Conservation (phyloP, 2,888 invertebrate species). For the Diabrotica balteata region DNA sequence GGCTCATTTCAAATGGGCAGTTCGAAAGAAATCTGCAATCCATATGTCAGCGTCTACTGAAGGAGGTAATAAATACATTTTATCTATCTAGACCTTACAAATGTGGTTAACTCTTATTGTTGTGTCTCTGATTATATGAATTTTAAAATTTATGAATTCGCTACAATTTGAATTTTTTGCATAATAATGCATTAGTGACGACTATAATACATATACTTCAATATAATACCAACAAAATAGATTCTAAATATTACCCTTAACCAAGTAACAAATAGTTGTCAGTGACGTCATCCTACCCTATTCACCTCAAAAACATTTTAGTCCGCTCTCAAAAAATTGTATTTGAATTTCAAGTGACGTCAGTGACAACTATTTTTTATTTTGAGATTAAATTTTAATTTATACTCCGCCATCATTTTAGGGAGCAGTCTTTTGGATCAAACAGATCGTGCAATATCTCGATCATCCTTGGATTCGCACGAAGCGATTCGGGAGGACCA, state of each 20-base stretch:
- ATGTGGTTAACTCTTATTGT: background rate
- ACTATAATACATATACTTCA: too few species aligned
- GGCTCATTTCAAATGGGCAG: conserved; percentile 85
- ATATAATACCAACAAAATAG: too few species aligned
- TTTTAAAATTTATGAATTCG: too few species aligned
- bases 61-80: conserved; percentile 47
- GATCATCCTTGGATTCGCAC: conserved; percentile 59
- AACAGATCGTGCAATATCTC: conserved; percentile 55
- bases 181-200: too few species aligned
- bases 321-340: too few species aligned
- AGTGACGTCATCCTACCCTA: too few species aligned
- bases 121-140: background rate
- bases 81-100: background rate
- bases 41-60: conserved; percentile 63
- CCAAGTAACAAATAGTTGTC: too few species aligned
- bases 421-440: conserved; percentile 53
- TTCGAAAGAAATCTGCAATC: conserved; percentile 67
- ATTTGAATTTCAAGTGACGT: too few species aligned
- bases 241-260: too few species aligned
- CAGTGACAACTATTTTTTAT: background rate
- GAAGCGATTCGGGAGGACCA: conserved; percentile 54
- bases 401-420: background rate
- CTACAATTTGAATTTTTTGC: too few species aligned
- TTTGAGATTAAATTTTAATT: too few species aligned
- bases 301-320: too few species aligned